Evolutionary conservation across 1,140 invertebrate genomes (phyloP), one percentile per base, ranked within the genome.

Genomic region (Harlomillsia oculata): DNA sequence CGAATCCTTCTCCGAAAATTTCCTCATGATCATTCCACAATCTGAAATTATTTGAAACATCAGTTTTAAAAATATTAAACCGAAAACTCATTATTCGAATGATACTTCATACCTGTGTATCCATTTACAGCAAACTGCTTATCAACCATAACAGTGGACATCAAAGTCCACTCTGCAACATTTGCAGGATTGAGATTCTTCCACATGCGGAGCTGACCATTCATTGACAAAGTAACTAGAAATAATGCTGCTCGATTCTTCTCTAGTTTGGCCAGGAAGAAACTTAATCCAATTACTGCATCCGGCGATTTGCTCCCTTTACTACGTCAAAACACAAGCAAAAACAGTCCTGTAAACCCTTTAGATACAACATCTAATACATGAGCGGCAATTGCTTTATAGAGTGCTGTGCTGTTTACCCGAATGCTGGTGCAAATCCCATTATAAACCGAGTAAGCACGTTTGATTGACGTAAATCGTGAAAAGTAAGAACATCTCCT

Each of bases 391-490:
- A n/a, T n/a, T n/a, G n/a, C n/a, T n/a, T n/a, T n/a, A n/a, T n/a
- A n/a, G 26, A 32, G 23, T 29, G 28, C 8, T 20, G 30, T 3
- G 30, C 6, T n/a, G 2, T 16, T 29, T 61, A 64, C 63, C 56
- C 41, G 9, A 65, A 25, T 5, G 58, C 49, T 29, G 52, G 51
- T 3, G 51, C 53, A 23, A 52, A 60, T 26, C 50, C 54, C 1
- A 43, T 54, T 6, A 59, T 30, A 20, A 65, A 23, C 32, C 57
- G 48, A 2, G 54, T 21, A 29, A 65, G 51, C 9, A 65, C 2
- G 39, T 65, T 65, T 16, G 60, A 14, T 36, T 65, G 63, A n/a
- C 57, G 20, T 8, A 65, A 49, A 46, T 65, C 63, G 34, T 55
- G 59, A n/a, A 13, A 40, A 9, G 39, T 53, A 1, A 65, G 14